These are phyloP conservation scores for Neolamprologus falcicula DNA, from an alignment of 2,113 vertebrate species.

Conservation along the genomic window DNA sequence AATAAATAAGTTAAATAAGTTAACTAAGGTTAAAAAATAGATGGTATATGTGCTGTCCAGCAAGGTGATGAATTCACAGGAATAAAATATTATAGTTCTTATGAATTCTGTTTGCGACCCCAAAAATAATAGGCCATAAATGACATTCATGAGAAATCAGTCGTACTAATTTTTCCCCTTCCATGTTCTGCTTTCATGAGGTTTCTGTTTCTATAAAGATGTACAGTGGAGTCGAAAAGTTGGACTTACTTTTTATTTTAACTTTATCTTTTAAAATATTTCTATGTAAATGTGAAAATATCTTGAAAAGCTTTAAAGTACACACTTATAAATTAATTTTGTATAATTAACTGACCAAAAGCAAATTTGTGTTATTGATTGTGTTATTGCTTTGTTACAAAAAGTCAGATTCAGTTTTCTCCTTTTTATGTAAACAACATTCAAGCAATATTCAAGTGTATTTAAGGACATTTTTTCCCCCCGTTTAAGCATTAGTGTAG, in stretches of 20 bases:
- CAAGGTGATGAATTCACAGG: not conserved
- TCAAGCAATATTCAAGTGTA: not conserved
- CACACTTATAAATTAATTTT: not conserved
- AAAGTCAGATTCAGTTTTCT: not conserved
- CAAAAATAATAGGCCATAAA: not conserved
- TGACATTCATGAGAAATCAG: conserved; percentile 10
- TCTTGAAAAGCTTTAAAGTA: not conserved
- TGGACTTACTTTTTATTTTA: not conserved
- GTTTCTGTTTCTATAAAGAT: not conserved
- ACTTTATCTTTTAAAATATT: not conserved
- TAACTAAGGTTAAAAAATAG: not conserved
- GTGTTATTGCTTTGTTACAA: not conserved
- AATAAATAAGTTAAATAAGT: not conserved
- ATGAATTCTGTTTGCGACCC: not conserved
- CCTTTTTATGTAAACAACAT: not conserved
- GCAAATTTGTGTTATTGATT: not conserved
- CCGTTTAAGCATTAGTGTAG: not conserved
- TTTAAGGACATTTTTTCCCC: accelerated
- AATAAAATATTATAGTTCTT: not conserved
- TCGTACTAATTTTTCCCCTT: not conserved
- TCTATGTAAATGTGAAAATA: not conserved
- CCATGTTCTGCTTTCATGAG: conserved; percentile 13
- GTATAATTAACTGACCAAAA: not conserved
- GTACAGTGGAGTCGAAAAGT: not conserved
- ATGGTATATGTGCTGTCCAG: not conserved